Evolutionary conservation across 2,113 vertebrate genomes (phyloP).

Genomic region (Anser brachyrhynchus): DNA sequence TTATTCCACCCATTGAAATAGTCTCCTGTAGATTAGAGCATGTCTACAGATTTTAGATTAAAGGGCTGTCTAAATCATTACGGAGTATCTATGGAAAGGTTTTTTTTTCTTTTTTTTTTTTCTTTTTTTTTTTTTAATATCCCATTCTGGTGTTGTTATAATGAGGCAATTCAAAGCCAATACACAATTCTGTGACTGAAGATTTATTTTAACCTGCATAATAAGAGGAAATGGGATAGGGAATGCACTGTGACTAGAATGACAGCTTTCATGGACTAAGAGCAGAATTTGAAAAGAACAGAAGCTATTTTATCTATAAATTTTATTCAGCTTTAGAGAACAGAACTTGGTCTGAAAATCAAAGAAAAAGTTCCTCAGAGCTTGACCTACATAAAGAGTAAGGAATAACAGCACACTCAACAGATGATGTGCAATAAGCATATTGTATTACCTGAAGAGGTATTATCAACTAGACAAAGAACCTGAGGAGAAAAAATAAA

Average conservation of each 20-base stretch:
- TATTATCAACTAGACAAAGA: not conserved
- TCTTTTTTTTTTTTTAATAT: slow-evolving; percentile 12
- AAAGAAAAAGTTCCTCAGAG: not conserved
- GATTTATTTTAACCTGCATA: slow-evolving; percentile 48
- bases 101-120: not conserved
- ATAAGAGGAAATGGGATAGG: not conserved
- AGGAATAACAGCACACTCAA: not conserved
- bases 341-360: slow-evolving; percentile 17
- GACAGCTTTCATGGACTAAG: not conserved
- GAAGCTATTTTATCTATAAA: slow-evolving; percentile 11
- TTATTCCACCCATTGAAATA: not conserved
- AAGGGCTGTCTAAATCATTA: slow-evolving; percentile 42
- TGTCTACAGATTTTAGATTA: slow-evolving; percentile 28
- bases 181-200: slow-evolving; percentile 26
- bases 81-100: not conserved
- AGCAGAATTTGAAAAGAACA: slow-evolving; percentile 29
- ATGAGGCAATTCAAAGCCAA: slow-evolving; percentile 53
- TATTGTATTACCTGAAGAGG: not conserved
- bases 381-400: not conserved
- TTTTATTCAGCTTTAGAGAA: not conserved
- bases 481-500: not conserved
- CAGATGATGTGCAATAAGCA: not conserved
- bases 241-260: not conserved
- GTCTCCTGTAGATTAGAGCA: not conserved
- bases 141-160: slow-evolving; percentile 4